These are phyloP conservation scores for Lobophora halterata DNA, from an alignment of 2,888 invertebrate species.

Conservation along the genomic window DNA sequence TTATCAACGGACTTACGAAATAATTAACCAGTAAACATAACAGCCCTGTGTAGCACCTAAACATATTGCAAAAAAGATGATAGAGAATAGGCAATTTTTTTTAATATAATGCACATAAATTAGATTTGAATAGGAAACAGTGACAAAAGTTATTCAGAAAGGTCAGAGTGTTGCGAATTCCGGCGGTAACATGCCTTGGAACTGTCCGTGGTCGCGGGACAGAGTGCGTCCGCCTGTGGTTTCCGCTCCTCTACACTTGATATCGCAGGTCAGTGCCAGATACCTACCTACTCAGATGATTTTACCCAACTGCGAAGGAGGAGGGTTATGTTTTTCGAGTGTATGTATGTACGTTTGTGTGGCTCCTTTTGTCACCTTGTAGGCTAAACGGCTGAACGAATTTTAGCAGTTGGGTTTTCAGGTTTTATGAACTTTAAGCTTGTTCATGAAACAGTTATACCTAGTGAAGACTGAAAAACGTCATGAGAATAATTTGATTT, in stretches of 20 bases:
- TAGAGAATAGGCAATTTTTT: too few species aligned
- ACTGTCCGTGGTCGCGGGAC: conserved; percentile 71
- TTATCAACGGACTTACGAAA: conserved; percentile 16
- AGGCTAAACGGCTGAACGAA: too few species aligned
- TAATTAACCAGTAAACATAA: conserved; percentile 5
- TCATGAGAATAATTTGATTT: too few species aligned
- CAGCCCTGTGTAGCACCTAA: background rate
- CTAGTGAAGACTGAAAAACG: too few species aligned
- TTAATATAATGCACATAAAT: background rate
- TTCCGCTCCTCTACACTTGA: conserved; percentile 56
- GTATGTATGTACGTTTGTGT: too few species aligned
- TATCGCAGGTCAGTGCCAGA: conserved; percentile 58
- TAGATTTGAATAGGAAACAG: conserved; percentile 20
- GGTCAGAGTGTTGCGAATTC: conserved; percentile 48
- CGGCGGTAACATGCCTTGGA: conserved; percentile 64
- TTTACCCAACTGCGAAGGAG: too few species aligned
- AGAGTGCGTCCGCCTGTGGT: conserved; percentile 57
- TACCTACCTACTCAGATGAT: background rate
- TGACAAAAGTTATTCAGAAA: conserved; percentile 39
- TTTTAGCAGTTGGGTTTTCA: too few species aligned
- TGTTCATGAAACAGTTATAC: too few species aligned
- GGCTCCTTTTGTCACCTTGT: too few species aligned
- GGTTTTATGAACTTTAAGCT: too few species aligned
- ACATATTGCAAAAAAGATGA: too few species aligned
- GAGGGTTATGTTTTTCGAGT: too few species aligned